Percentiles rank a stretch among this genome's conserved stretches.
phyloP scores from a whole-genome alignment of 2,888 invertebrate species.

The Pyralis farinalis region DNA sequence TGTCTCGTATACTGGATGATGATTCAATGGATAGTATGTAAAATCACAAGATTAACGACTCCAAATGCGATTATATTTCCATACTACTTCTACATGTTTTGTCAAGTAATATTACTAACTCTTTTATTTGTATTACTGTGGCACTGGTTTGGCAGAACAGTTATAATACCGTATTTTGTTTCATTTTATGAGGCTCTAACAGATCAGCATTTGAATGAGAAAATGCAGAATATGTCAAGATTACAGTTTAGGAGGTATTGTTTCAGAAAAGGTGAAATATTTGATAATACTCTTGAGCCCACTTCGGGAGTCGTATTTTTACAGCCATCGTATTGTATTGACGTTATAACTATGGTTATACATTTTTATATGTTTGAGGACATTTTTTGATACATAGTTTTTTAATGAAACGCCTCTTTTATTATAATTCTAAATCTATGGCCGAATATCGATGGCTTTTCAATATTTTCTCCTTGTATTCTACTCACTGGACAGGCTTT shows the following conservation, averaged over 20 bases:
- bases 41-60: slow-evolving; percentile 49
- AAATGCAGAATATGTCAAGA: slow-evolving; percentile 21
- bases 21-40: slow-evolving; percentile 64
- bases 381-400: too few relatives aligned
- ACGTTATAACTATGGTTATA: slow-evolving; percentile 7
- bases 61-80: slow-evolving; percentile 62
- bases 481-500: too few relatives aligned
- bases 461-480: too few relatives aligned
- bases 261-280: slow-evolving; percentile 65
- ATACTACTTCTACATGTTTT: slow-evolving; percentile 64
- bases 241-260: slow-evolving; percentile 57
- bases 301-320: slow-evolving; percentile 1
- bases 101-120: slow-evolving; percentile 55
- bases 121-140: slow-evolving; percentile 43
- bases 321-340: neutral
- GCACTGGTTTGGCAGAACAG: slow-evolving; percentile 41
- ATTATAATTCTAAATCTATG: too few relatives aligned
- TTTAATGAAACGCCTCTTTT: too few relatives aligned
- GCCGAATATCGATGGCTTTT: too few relatives aligned
- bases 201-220: slow-evolving; percentile 3
- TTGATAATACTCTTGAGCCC: slow-evolving; percentile 36
- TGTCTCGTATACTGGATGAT: slow-evolving; percentile 62
- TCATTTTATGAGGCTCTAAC: slow-evolving; percentile 33
- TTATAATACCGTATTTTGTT: slow-evolving; percentile 46
- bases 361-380: slow-evolving; percentile 6